Evolutionary conservation across 2,113 vertebrate species (phyloP), one percentile per base, ranked within the genome.

Genomic region (Etia nguti): DNA sequence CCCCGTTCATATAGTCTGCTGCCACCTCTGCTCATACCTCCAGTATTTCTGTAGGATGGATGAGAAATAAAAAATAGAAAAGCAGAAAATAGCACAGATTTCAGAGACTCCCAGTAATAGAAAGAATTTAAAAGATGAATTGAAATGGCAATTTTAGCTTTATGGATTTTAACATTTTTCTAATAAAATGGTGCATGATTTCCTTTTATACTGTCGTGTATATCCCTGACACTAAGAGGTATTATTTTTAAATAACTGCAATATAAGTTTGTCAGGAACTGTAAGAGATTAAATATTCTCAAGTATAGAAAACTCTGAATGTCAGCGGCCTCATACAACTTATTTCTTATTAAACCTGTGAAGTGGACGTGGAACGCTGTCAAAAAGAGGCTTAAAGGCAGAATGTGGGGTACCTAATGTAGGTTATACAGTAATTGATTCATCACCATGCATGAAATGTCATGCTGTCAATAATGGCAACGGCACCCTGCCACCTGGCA

Each of bases 301-400:
- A 50, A 20, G 15, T n/a, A 34, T 79, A 79, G 43, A 52, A 79
- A 79, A 26, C 29, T 15, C 13, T 79, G 6, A 79, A 46, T 52
- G 4, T n/a, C 18, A 31, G 50, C 26, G 0, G 4, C 60, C 6
- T 65, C 16, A 22, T 36, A 13, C 34, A 65, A 7, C 57, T 31
- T 2, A 60, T 6, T 60, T 60, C 10, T 65, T 65, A 65, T 65
- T 65, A 38, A 65, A 22, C 34, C 2, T 65, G 34, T 13, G 34
- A 65, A 4, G 10, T 20, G 9, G 60, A 65, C 2, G 20, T n/a
- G 18, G 4, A 36, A 65, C 2, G 0, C 0, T 6, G 11, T 0
- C 18, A 38, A 38, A 65, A 38, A 65, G 6, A 65, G 60, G 60
- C 60, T 10, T 65, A 38, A 20, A 65, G 10, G 34, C 11, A 38